Evolutionary conservation across 2,797 vertebrate genomes (phyloP), one percentile per base, ranked within the genome.

Genomic region (Mus minutoides): DNA sequence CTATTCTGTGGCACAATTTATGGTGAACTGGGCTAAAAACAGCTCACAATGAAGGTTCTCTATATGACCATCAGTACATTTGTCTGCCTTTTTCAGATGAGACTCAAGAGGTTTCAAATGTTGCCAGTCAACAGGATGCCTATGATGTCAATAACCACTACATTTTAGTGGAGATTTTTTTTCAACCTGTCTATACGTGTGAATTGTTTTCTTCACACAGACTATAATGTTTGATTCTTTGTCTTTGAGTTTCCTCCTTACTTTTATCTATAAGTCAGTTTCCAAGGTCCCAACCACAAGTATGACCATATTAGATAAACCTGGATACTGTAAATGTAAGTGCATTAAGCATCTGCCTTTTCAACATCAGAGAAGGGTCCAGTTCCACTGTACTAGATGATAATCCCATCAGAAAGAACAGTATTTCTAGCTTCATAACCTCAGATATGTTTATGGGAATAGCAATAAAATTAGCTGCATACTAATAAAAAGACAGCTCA

Each of bases 141-240:
- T 49, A 40, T 91, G 43, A 80, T 40, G 34, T 62, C 56, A 76
- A 21, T 22, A 7, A n/a, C 24, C n/a, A 10, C 2, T 43, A 9
- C 34, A 43, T 75, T 75, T 75, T 43, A 43, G 40, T 75, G 40
- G 73, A 13, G 69, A 3, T 43, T 43, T 26, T 73, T 84, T 80
- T 54, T 12, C 22, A n/a, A 73, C 56, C 64, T 67, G n/a, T 24
- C 13, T 2, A 0, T 31, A 64, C 12, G 14, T 82, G 0, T 79
- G 29, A 75, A 60, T 46, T 60, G 17, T 77, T 91, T 97, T 78
- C 80, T 86, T 91, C 34, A 69, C 34, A 88, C 87, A 54, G 54
- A 54, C 16, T 54, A 54, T 54, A 16, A 17, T 54, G 54, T 54
- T 54, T 54, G 14, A 16, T 54, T 54, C 54, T 54, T 17, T 4